phyloP scores from a whole-genome alignment of 53 echinoderm and acorn worm species.

The Patiria pectinifera region DNA sequence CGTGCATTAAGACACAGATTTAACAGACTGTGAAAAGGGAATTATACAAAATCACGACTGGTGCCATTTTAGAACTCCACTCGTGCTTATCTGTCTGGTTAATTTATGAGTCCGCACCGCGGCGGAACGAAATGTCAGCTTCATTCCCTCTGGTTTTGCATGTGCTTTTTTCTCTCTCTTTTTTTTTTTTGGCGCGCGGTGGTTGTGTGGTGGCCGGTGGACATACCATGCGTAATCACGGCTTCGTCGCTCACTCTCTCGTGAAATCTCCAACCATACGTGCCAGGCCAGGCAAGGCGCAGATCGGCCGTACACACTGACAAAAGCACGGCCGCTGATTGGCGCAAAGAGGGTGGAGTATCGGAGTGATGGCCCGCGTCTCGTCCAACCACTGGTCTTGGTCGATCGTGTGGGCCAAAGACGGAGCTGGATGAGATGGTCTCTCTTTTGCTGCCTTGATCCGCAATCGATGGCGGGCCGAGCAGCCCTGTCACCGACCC shows the following conservation, averaged over 20 bases:
- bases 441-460: not conserved
- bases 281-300: constrained; percentile 7
- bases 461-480: constrained; percentile 17
- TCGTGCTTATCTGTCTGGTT: constrained; percentile 23
- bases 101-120: constrained; percentile 31
- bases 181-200: constrained; percentile 1
- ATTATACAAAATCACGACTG: not conserved
- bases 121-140: constrained; percentile 43
- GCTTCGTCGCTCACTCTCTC: constrained; percentile 36
- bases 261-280: constrained; percentile 31
- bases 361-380: constrained; percentile 9
- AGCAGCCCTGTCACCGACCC: constrained; percentile 40
- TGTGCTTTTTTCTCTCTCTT: not conserved
- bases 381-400: constrained; percentile 51
- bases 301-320: constrained; percentile 11
- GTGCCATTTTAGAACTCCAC: constrained; percentile 42
- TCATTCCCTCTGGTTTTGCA: not conserved
- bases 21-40: constrained; percentile 39
- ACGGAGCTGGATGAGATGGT: constrained; percentile 37
- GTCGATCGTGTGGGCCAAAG: not conserved
- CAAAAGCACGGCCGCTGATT: constrained; percentile 59
- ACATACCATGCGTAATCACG: constrained; percentile 53
- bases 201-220: constrained; percentile 23
- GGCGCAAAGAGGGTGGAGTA: constrained; percentile 17
- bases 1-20: constrained; percentile 30